Evolutionary conservation across 2,113 vertebrate genomes (phyloP).

Genomic region (Colinus virginianus): DNA sequence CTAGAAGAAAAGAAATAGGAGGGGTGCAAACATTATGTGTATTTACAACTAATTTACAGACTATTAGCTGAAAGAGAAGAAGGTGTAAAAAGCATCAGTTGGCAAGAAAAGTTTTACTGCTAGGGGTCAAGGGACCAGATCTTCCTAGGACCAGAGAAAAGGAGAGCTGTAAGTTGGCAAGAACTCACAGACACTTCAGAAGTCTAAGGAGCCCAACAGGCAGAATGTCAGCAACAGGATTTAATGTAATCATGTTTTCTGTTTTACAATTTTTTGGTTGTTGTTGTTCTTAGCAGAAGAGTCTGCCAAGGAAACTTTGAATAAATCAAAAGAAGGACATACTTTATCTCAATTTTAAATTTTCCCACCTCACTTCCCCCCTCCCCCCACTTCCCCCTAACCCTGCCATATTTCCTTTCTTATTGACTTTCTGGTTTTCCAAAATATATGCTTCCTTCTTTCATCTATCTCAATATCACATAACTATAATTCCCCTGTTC

Average conservation of each 20-base stretch:
- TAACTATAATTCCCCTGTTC: neutral
- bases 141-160: neutral
- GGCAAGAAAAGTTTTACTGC: neutral
- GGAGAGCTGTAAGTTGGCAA: neutral
- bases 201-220: accelerated
- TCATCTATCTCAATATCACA: neutral
- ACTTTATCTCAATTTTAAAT: neutral
- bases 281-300: neutral
- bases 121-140: neutral
- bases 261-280: neutral
- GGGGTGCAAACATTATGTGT: neutral
- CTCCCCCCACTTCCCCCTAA: neutral
- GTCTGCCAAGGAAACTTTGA: neutral
- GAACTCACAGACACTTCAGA: accelerated
- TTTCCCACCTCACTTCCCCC: neutral
- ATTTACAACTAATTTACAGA: neutral
- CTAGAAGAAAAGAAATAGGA: neutral
- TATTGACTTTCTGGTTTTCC: neutral
- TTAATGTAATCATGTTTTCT: neutral
- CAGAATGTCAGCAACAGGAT: neutral
- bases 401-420: neutral
- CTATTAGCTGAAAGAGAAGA: neutral
- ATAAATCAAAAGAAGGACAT: neutral
- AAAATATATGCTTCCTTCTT: neutral
- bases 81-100: neutral